Conservation (phyloP, 2,888 invertebrate genomes). For the Serripes groenlandicus region DNA sequence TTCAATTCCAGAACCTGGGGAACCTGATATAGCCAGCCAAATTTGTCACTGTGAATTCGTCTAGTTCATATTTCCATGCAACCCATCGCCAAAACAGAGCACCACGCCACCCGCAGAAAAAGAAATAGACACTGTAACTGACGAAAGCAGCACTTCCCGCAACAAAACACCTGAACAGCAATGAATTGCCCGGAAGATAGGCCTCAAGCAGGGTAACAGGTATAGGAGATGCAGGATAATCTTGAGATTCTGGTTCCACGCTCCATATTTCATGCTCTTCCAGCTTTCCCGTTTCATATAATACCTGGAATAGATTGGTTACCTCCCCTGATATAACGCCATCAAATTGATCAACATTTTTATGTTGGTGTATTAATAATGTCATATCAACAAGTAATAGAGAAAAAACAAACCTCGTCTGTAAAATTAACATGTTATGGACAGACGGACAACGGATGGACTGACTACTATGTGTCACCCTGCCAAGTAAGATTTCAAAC, state of each 20-base stretch:
- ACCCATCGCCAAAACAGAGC: slow-evolving; percentile 51
- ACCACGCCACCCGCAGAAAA: slow-evolving; percentile 57
- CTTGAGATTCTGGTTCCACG: slow-evolving; percentile 75
- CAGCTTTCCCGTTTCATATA: slow-evolving; percentile 75
- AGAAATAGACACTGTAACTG: slow-evolving; percentile 42
- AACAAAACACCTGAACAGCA: slow-evolving; percentile 38
- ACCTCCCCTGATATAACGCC: not conserved
- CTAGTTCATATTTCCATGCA: slow-evolving; percentile 53
- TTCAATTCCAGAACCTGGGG: slow-evolving; percentile 5
- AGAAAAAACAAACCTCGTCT: too few species aligned
- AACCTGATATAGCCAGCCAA: slow-evolving; percentile 16
- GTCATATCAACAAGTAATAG: not conserved
- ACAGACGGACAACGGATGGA: too few species aligned
- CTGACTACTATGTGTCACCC: too few species aligned
- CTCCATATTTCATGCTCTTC: slow-evolving; percentile 75
- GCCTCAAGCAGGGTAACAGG: slow-evolving; percentile 39
- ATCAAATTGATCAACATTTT: not conserved
- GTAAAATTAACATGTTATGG: too few species aligned
- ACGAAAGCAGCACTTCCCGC: slow-evolving; percentile 27
- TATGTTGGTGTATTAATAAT: not conserved
- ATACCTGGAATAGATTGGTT: slow-evolving; percentile 57
- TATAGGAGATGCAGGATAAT: slow-evolving; percentile 52
- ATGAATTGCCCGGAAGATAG: slow-evolving; percentile 56
- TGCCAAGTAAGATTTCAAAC: too few species aligned
- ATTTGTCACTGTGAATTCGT: slow-evolving; percentile 43